Evolutionary conservation across 2,113 vertebrate genomes (phyloP), one percentile per base, ranked within the genome.

Genomic region (Microcebus jonahi): DNA sequence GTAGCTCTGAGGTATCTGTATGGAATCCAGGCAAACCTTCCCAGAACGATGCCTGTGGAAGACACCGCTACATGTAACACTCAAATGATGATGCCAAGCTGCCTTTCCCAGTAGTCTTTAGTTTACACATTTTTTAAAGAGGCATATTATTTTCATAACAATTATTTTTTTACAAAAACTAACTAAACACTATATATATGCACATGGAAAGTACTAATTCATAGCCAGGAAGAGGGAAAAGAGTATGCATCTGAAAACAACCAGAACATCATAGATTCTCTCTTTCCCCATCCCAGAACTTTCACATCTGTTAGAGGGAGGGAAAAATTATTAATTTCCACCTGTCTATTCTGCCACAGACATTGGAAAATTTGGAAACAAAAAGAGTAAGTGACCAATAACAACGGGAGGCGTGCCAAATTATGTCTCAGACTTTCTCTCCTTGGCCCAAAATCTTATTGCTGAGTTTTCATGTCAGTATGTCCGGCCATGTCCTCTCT

Each of bases 101-200:
- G 13, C 53, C 61, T 85, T 39, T 70, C 13, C n/a, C 8, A 55
- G 1, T 53, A 45, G 15, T 75, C 27, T 63, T 77, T 55, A 21
- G 89, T 20, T 68, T 57, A 42, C 29, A 67, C 2, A 12, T 61
- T 80, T 81, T 90, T 94, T 87, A 70, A 93, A 94, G 45, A 80
- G 5, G 25, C 25, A 9, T 34, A 45, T 50, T 57, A 61, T 77
- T 88, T 96, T 61, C 59, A 82, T 36, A 93, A 55, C 13, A 39
- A 55, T 90, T 71, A 42, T 25, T 85, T 93, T 79, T 79, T 70
- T 45, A 29, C 27, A 65, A 81, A 63, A 71, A 45, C 79, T 61
- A 87, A 83, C 17, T 31, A 67, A 68, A 18, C 45, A 50, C 18
- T 27, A 21, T 42, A 18, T 34, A 13, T n/a, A 20, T 2, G 45